These are phyloP conservation scores for Drosophila athabasca DNA, from an alignment of 1,140 invertebrate species.

Conservation along the genomic window DNA sequence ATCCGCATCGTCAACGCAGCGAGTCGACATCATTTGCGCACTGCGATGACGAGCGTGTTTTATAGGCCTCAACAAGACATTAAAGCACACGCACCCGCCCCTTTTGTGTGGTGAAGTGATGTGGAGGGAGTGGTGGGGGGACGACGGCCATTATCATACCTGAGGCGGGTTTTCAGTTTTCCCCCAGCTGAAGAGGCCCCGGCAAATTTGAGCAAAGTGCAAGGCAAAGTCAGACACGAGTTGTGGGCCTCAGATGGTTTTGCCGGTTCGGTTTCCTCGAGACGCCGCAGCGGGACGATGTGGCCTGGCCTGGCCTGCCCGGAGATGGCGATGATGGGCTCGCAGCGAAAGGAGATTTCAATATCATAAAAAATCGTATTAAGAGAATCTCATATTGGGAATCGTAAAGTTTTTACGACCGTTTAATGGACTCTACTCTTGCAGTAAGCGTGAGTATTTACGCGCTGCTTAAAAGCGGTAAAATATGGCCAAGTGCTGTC, in stretches of 20 bases:
- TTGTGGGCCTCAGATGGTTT: conserved; percentile 56
- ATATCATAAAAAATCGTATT: conserved; percentile 83
- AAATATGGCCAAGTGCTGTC: conserved; percentile 78
- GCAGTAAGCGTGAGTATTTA: conserved; percentile 83
- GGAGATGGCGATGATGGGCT: conserved; percentile 63
- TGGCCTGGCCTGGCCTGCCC: background rate
- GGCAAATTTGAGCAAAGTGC: conserved; percentile 47
- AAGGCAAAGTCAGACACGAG: conserved; percentile 28
- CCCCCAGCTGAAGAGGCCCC: conserved; percentile 23
- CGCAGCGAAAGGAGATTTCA: conserved; percentile 77
- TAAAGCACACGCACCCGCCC: conserved; percentile 68
- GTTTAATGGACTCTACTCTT: conserved; percentile 83
- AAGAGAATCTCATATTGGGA: conserved; percentile 82
- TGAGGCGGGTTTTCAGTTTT: conserved; percentile 63
- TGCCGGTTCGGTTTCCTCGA: background rate
- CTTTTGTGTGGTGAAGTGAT: conserved; percentile 12
- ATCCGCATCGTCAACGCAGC: conserved; percentile 10
- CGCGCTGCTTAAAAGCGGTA: conserved; percentile 81
- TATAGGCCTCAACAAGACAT: conserved; percentile 76
- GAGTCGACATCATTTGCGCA: conserved; percentile 35
- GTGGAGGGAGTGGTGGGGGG: conserved; percentile 7
- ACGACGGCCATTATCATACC: conserved; percentile 51
- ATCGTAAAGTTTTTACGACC: conserved; percentile 83
- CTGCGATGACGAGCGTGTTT: conserved; percentile 68
- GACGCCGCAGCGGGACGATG: too few species aligned